These are phyloP conservation scores for Chrysocyon brachyurus DNA, from an alignment of 2,797 vertebrate species.

Conservation along the genomic window DNA sequence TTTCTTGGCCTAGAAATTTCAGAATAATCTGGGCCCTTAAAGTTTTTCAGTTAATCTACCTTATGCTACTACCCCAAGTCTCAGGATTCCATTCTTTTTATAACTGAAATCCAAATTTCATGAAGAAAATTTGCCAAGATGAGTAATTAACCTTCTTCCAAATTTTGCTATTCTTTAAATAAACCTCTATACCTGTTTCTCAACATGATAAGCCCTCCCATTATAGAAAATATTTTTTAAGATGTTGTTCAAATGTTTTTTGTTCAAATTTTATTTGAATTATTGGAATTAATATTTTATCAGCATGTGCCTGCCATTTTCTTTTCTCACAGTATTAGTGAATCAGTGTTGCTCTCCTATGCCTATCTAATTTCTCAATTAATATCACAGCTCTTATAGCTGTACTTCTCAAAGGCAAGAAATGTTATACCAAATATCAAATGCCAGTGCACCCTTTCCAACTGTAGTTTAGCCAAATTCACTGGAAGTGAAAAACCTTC, in stretches of 20 bases:
- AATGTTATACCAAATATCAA: background rate
- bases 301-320: background rate
- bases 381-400: background rate
- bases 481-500: background rate
- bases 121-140: background rate
- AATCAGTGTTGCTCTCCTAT: background rate
- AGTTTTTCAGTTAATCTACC: background rate
- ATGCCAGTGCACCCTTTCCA: background rate
- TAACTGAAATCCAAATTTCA: background rate
- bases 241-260: background rate
- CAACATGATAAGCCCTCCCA: background rate
- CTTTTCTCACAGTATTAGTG: background rate
- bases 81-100: background rate
- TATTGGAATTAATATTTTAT: background rate
- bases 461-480: background rate
- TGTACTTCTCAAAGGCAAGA: background rate
- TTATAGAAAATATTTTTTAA: background rate
- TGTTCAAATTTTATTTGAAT: background rate
- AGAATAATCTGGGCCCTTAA: background rate
- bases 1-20: background rate
- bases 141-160: background rate
- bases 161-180: background rate
- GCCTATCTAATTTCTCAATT: background rate
- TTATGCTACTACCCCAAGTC: background rate
- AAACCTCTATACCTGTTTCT: background rate